Evolutionary conservation across 1,140 invertebrate genomes (phyloP).

Genomic region (Cydia splendana): DNA sequence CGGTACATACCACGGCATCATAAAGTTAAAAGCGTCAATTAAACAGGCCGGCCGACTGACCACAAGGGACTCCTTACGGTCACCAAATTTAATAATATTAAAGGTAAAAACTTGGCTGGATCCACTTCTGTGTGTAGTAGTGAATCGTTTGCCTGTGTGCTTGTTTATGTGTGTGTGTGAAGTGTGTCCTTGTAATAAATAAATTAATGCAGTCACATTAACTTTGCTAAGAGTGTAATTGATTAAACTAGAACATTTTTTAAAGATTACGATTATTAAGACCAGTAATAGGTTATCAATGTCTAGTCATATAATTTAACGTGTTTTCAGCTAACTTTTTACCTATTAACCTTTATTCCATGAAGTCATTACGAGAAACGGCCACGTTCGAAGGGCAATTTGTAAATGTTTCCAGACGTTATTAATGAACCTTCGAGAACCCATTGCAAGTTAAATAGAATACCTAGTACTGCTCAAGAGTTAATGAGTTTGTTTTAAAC

Average conservation of each 20-base stretch:
- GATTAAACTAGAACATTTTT: no score
- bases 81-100: background rate
- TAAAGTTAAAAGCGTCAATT: conserved; percentile 6
- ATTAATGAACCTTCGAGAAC: background rate
- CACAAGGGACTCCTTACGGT: background rate
- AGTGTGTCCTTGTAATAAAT: no score
- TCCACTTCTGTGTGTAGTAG: no score
- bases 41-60: background rate
- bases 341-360: background rate
- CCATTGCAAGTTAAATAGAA: background rate
- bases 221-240: no score
- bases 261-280: no score
- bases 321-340: background rate
- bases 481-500: no score
- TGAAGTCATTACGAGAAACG: background rate
- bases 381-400: background rate
- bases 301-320: no score
- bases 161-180: no score
- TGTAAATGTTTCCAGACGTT: background rate
- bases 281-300: no score
- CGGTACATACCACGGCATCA: background rate
- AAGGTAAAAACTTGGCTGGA: no score
- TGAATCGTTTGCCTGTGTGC: no score
- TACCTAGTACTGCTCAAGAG: background rate
- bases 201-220: no score